Conservation (phyloP, 2,888 invertebrate species). For the Rhorus exstirpatorius region DNA sequence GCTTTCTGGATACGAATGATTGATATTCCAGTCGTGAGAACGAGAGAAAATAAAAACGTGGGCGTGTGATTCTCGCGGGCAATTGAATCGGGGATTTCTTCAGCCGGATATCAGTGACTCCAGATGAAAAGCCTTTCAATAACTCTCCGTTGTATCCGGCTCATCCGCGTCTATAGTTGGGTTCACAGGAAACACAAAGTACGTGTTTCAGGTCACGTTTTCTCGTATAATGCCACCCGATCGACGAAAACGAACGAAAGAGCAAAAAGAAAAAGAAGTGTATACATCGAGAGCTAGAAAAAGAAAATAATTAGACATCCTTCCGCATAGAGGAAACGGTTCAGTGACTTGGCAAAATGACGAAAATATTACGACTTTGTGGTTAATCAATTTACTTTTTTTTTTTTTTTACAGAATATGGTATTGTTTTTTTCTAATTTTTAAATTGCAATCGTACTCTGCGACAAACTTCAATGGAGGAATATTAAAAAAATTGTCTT, state of each 20-base stretch:
- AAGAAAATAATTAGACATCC: not conserved
- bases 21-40: slow-evolving; percentile 33
- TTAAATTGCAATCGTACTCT: too few species aligned
- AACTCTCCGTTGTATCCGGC: slow-evolving; percentile 28
- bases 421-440: too few species aligned
- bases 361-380: too few species aligned
- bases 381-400: too few species aligned
- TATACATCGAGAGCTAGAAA: not conserved
- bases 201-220: slow-evolving; percentile 13
- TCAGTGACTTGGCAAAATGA: too few species aligned
- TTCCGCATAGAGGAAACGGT: not conserved
- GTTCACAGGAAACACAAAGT: not conserved
- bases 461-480: too few species aligned
- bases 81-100: slow-evolving; percentile 38
- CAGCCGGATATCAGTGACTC: slow-evolving; percentile 9
- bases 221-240: not conserved
- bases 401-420: too few species aligned
- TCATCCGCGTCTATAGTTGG: not conserved
- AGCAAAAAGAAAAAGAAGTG: too few species aligned
- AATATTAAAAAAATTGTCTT: too few species aligned
- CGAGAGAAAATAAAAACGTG: not conserved
- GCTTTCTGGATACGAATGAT: too few species aligned
- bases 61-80: slow-evolving; percentile 13
- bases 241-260: slow-evolving; percentile 2
- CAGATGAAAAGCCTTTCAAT: slow-evolving; percentile 42